Evolutionary conservation across 2,797 vertebrate species (phyloP), one percentile per base, ranked within the genome.

Genomic region (Takifugu ocellatus): DNA sequence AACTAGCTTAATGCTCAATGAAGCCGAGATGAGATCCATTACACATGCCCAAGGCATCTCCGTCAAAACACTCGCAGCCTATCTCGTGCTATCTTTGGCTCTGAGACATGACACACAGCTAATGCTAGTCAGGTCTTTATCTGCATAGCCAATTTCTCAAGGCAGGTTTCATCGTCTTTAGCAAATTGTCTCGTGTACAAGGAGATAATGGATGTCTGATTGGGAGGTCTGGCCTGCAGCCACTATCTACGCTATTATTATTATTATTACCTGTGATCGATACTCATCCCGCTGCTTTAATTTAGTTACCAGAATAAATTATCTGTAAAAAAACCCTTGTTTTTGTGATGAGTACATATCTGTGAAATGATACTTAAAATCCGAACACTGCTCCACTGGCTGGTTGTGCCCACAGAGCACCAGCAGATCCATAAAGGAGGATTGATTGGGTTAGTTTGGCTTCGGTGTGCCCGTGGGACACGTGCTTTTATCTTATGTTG

Each of bases 361-460:
- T 21, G 21, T 33, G 31, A 33, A 33, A 33, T 33, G 31, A 33
- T 33, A 33, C 2, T 33, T 7, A 33, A 33, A 33, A 10, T 6
- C 29, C 21, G 21, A 6, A 31, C 6, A 31, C 2, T 36, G 33
- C 21, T 21, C 21, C 21, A 21, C 21, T 21, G 9, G 33, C 7
- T 59, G 61, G 42, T 42, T 54, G 72, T 65, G 45, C 72, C 33
- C 26, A 33, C 59, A 59, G 55, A 52, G 63, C 45, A 1, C 50
- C 74, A 73, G 56, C 31, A 66, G 64, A 85, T 87, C 85, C 63
- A 84, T 89, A 83, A 79, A 66, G 71, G 67, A 59, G 39, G 27
- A 87, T 83, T 86, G 83, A 90, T 90, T 83, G 60, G 56, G 77
- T 82, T 79, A 70, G 74, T 72, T 81, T 75, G 74, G 77, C 55